These are phyloP conservation scores for Lithophane semibrunnea DNA, from an alignment of 2,888 invertebrate species.

Conservation along the genomic window DNA sequence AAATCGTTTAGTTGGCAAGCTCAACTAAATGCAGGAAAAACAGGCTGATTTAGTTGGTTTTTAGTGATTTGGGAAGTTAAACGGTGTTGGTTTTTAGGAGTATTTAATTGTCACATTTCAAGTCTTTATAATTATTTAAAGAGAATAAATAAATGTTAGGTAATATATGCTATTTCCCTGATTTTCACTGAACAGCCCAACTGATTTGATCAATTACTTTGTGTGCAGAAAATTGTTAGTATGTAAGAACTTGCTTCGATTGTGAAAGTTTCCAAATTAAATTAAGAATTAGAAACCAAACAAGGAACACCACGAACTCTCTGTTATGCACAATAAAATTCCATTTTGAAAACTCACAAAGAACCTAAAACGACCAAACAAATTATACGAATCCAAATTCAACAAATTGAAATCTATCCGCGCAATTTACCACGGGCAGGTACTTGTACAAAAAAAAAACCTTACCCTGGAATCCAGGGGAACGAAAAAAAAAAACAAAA, in stretches of 20 bases:
- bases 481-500: constrained; percentile 77
- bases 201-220: neutral
- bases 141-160: neutral
- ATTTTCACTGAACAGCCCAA: neutral
- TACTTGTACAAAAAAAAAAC: constrained; percentile 47
- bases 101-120: neutral
- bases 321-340: neutral
- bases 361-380: constrained; percentile 25
- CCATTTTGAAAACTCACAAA: constrained; percentile 1
- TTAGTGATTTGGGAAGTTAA: neutral
- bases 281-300: neutral
- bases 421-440: constrained; percentile 42
- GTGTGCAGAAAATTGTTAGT: neutral
- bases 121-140: neutral
- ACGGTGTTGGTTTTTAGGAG: constrained; percentile 1
- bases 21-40: constrained; percentile 41
- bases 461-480: constrained; percentile 41
- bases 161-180: too few relatives aligned
- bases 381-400: constrained; percentile 44
- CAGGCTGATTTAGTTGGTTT: constrained; percentile 41
- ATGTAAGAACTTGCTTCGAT: neutral
- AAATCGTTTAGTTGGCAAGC: constrained; percentile 52
- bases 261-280: neutral
- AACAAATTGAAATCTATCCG: constrained; percentile 61
- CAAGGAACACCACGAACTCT: neutral